Base-by-base conservation (phyloP, 2,797 vertebrate species). In the Myoxocephalus aenaeus region DNA sequence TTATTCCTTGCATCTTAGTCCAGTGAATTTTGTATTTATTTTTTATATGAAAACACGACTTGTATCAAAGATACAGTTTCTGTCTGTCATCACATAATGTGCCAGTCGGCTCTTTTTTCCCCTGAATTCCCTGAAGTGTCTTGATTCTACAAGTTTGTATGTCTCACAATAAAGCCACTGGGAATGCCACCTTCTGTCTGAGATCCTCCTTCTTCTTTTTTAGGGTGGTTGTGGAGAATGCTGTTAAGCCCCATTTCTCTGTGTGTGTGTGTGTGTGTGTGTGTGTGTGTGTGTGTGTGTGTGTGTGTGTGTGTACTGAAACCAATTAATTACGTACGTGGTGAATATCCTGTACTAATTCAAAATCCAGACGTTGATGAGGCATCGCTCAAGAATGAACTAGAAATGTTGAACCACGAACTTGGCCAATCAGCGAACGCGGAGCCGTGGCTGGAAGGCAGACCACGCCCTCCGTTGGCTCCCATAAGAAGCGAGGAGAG, bases 381-480 rank as follows among this genome's bases (percentile, higher is more conserved):
- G 65, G 4, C 73, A 86, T 68, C 58, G 0, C 22, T 12, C 0
- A 59, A 48, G 66, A 84, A 82, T 83, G 65, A 51, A 50, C 11
- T 1, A 1, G 5, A 8, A 20, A 4, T 3, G 46, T 34, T 27
- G 7, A 15, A 12, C 53, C 10, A 42, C 1, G 12, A 54, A 7
- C 6, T 12, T 14, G 63, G 2, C 92, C 90, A 93, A 93, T 92
- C 75, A 69, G 73, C 12, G 50, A 20, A 0, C n/a, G 51, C 4
- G 14, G 4, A 61, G 64, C n/a, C 50, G 25, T 1, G 18, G 0
- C 0, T 3, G 4, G 1, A 2, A 0, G 0, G 0, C 1, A 27
- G 13, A 0, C 74, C 51, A 40, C 85, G 83, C 79, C 88, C 80
- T 0, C 32, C 2, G 14, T 0, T 5, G 2, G 0, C 13, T 4